These are phyloP conservation scores for Chrysocyon brachyurus DNA, from an alignment of 2,797 vertebrate genomes.

Conservation along the genomic window DNA sequence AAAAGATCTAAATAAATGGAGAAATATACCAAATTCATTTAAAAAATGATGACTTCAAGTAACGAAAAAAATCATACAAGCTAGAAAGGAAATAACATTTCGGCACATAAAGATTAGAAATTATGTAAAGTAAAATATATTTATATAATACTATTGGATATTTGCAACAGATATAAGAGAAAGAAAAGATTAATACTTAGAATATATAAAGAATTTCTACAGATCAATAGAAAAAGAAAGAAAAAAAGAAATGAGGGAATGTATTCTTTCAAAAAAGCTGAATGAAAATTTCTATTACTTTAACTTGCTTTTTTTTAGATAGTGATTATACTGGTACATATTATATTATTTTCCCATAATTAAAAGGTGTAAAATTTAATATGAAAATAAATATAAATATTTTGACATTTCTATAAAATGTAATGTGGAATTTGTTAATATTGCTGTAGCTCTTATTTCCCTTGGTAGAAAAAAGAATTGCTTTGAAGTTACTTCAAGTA, in stretches of 20 bases:
- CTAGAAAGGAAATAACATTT: not conserved
- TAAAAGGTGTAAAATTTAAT: conserved; percentile 10
- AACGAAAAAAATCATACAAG: not conserved
- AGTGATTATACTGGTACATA: not conserved
- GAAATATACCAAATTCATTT: not conserved
- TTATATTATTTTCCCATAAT: not conserved
- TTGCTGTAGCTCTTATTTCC: conserved; percentile 45
- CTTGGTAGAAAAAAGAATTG: conserved; percentile 24
- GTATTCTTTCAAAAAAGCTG: not conserved
- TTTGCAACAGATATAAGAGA: not conserved
- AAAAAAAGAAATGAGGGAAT: not conserved
- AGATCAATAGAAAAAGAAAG: not conserved
- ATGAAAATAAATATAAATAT: not conserved
- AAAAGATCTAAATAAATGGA: not conserved
- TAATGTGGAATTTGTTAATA: not conserved
- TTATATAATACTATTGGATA: not conserved
- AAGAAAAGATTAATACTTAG: not conserved
- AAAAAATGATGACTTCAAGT: not conserved
- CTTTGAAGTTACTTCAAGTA: conserved; percentile 19
- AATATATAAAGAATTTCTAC: not conserved
- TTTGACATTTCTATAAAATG: conserved; percentile 42
- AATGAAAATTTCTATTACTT: not conserved
- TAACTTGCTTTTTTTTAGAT: not conserved
- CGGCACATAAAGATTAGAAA: not conserved
- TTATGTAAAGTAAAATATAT: not conserved